Evolutionary conservation across 2,888 invertebrate genomes (phyloP).

Genomic region (Allolobophora icterica): DNA sequence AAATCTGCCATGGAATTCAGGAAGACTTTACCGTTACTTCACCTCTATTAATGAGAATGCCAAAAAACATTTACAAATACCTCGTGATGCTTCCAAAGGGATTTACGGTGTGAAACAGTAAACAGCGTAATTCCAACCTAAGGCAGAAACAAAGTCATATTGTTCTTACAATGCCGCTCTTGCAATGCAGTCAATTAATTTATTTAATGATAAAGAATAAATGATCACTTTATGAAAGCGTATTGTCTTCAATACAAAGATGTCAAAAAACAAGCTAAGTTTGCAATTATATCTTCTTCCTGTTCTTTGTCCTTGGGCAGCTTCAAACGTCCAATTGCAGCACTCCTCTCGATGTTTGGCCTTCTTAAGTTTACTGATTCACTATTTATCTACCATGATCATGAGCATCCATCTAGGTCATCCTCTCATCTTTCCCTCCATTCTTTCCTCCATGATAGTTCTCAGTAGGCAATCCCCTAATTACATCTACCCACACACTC

Average conservation of each 20-base stretch:
- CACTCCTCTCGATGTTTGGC: no score
- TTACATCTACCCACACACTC: no score
- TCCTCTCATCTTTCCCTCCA: no score
- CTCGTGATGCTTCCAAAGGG: conserved; percentile 96
- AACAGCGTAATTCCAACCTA: conserved; percentile 84
- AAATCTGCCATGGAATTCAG: neutral
- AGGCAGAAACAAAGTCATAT: conserved; percentile 40
- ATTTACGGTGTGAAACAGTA: conserved; percentile 95
- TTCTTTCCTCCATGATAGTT: no score
- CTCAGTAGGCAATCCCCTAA: no score
- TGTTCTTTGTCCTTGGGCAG: no score
- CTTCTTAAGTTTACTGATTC: no score
- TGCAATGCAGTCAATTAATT: neutral
- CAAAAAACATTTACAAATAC: conserved; percentile 60
- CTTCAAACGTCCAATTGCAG: no score
- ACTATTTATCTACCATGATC: no score
- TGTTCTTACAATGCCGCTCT: neutral
- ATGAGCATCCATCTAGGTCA: no score
- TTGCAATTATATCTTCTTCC: neutral
- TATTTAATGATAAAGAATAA: neutral
- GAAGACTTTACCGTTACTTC: neutral
- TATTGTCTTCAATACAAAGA: neutral
- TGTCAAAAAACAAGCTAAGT: neutral
- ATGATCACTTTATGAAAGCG: neutral
- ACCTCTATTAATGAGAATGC: neutral